Evolutionary conservation across 2,888 invertebrate genomes (phyloP).

Genomic region (Parnassius orleans): DNA sequence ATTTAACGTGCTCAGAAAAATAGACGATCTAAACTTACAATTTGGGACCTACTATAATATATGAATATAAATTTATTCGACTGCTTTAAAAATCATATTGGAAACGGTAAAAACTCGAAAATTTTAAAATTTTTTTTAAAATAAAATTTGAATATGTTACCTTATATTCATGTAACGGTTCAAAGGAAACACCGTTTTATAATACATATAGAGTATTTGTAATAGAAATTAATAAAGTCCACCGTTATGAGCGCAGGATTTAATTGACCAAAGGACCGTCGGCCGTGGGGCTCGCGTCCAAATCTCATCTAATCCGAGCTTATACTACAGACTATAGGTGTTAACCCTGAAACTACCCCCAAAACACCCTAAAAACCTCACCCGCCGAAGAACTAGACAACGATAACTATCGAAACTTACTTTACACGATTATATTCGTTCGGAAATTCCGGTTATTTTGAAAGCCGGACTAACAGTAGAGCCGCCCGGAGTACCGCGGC

Average conservation of each 20-base stretch:
- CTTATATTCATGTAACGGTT: too few species aligned
- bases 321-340: conserved; percentile 71
- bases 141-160: too few species aligned
- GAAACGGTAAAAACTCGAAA: too few species aligned
- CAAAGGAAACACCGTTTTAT: too few species aligned
- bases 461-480: conserved; percentile 33
- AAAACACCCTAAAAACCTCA: conserved; percentile 46
- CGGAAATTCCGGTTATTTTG: conserved; percentile 49
- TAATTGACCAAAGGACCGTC: conserved; percentile 68
- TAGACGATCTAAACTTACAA: too few species aligned
- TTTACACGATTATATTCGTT: conserved; percentile 53
- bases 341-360: conserved; percentile 55
- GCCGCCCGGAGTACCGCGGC: conserved; percentile 37
- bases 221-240: conserved; percentile 44
- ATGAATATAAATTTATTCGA: too few species aligned
- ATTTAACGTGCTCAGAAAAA: too few species aligned
- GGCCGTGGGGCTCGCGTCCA: conserved; percentile 54
- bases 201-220: conserved; percentile 7
- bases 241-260: conserved; percentile 62
- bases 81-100: too few species aligned
- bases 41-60: too few species aligned
- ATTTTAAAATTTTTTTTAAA: too few species aligned
- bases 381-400: conserved; percentile 44
- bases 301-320: conserved; percentile 75
- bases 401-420: conserved; percentile 64